Conservation (phyloP, 2,113 vertebrate genomes). For the Cyanoliseus patagonus region DNA sequence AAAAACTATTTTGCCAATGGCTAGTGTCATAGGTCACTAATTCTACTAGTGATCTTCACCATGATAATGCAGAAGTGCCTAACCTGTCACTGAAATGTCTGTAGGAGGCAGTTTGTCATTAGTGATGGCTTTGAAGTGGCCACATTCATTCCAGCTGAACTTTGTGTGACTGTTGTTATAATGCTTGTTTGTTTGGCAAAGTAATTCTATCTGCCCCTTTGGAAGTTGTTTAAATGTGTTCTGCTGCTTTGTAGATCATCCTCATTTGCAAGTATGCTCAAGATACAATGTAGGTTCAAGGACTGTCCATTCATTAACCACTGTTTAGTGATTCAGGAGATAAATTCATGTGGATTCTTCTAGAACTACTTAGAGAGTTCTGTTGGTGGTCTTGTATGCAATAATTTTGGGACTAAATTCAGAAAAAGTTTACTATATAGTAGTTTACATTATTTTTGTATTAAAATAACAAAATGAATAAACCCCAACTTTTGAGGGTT, state of each 20-base stretch:
- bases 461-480: not conserved
- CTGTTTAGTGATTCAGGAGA: not conserved
- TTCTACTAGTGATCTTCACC: not conserved
- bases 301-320: not conserved
- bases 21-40: not conserved
- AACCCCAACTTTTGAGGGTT: not conserved
- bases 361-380: not conserved
- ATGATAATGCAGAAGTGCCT: not conserved
- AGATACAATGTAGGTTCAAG: not conserved
- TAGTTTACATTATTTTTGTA: not conserved
- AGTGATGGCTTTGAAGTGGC: not conserved
- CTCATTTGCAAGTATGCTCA: not conserved
- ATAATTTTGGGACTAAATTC: not conserved
- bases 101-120: not conserved
- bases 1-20: not conserved
- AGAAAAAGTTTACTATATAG: not conserved
- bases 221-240: not conserved
- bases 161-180: not conserved
- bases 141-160: rapidly evolving
- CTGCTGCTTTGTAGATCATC: not conserved
- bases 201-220: not conserved
- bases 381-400: not conserved
- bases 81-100: not conserved
- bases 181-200: not conserved
- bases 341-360: not conserved